Evolutionary conservation across 1,140 invertebrate genomes (phyloP).

Genomic region (Hyposmocoma kahamanoa): DNA sequence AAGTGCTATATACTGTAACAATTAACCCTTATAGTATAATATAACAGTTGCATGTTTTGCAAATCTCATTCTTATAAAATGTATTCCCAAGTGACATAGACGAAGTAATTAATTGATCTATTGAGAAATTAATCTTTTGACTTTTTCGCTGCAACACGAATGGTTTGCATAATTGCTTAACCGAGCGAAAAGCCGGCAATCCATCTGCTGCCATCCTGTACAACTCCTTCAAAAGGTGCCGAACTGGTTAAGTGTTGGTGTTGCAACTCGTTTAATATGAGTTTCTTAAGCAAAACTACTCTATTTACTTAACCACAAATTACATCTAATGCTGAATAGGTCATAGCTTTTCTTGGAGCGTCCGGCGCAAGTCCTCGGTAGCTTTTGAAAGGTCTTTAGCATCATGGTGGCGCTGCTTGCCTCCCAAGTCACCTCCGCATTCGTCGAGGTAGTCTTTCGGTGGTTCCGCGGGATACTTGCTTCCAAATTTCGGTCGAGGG

Average conservation of each 20-base stretch:
- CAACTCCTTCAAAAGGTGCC: too few relatives aligned
- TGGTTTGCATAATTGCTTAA: slow-evolving; percentile 18
- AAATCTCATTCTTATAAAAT: too few relatives aligned
- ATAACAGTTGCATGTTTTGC: too few relatives aligned
- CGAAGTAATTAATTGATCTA: too few relatives aligned
- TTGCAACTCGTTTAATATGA: too few relatives aligned
- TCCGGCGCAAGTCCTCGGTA: slow-evolving; percentile 81
- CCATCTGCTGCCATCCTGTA: neutral
- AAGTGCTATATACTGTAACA: neutral
- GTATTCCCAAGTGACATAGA: too few relatives aligned
- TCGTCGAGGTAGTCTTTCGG: slow-evolving; percentile 79
- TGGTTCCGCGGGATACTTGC: slow-evolving; percentile 77
- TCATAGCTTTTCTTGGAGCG: slow-evolving; percentile 84
- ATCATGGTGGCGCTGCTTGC: slow-evolving; percentile 48
- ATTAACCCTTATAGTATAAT: slow-evolving; percentile 12
- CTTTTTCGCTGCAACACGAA: slow-evolving; percentile 8
- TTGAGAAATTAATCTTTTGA: too few relatives aligned
- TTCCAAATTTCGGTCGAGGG: slow-evolving; percentile 87
- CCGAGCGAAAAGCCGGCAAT: slow-evolving; percentile 10
- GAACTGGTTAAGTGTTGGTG: too few relatives aligned
- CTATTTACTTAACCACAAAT: slow-evolving; percentile 1
- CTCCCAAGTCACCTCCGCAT: slow-evolving; percentile 50
- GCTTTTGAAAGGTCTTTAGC: slow-evolving; percentile 78
- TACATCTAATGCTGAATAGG: slow-evolving; percentile 26
- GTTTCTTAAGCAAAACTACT: too few relatives aligned